Percentiles rank a stretch among this genome's conserved stretches.
Evolutionary conservation across 2,797 vertebrate species (phyloP).

Genomic region (Odontamblyopus lacepedii): DNA sequence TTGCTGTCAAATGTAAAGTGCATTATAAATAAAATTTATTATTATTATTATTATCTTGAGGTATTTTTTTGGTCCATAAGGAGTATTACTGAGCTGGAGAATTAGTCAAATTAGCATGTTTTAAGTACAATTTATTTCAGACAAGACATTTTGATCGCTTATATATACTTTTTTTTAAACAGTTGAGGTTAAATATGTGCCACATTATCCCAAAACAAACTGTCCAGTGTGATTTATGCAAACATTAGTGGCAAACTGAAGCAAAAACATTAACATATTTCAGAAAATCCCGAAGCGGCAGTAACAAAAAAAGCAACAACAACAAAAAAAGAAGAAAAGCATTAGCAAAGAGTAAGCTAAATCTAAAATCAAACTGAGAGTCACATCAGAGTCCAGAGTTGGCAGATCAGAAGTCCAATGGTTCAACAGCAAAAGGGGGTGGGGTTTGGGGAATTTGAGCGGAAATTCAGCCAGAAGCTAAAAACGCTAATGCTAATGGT

Average conservation of each 20-base stretch:
- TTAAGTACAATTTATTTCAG: background rate
- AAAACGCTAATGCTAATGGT: conserved; percentile 30
- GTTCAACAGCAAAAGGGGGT: conserved; percentile 31
- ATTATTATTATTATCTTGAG: too few species aligned
- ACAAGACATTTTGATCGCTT: background rate
- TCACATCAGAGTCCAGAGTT: conserved; percentile 51
- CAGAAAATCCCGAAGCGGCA: background rate
- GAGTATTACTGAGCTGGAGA: background rate
- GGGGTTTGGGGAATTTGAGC: background rate
- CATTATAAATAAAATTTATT: too few species aligned
- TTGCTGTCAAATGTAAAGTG: too few species aligned
- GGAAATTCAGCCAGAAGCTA: conserved; percentile 53
- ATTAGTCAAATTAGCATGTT: background rate
- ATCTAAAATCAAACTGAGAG: conserved; percentile 12
- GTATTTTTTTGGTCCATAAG: too few species aligned
- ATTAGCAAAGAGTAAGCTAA: background rate
- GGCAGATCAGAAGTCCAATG: conserved; percentile 32
- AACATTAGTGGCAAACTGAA: background rate
- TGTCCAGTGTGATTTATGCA: background rate
- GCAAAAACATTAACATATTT: background rate
- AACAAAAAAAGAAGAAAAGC: background rate
- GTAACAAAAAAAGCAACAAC: background rate
- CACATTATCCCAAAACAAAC: background rate
- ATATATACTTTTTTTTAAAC: background rate
- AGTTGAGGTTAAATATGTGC: background rate